phyloP scores from a whole-genome alignment of 2,113 vertebrate species.

The Lagopus leucura region DNA sequence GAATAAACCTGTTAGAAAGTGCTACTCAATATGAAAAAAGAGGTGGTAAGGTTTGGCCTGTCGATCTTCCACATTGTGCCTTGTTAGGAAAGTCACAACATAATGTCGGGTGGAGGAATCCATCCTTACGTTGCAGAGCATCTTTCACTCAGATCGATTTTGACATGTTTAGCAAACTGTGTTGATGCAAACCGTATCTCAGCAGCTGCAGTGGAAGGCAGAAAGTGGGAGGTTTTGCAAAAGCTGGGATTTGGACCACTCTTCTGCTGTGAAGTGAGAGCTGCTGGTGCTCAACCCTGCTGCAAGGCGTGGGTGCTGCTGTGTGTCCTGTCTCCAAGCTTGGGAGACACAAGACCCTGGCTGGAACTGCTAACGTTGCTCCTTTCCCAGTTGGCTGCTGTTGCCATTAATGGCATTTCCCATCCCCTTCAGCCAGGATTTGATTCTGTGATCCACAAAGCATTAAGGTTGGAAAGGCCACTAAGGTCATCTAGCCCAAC shows the following conservation, averaged over 20 bases:
- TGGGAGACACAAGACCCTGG: background rate
- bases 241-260: background rate
- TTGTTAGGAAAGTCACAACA: background rate
- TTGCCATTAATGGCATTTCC: background rate
- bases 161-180: background rate
- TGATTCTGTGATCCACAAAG: too few relatives aligned
- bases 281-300: background rate
- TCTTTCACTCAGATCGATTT: rapidly evolving
- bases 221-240: background rate
- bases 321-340: rapidly evolving
- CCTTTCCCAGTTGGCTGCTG: background rate
- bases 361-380: background rate
- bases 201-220: background rate
- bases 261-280: background rate
- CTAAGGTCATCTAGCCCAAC: too few relatives aligned
- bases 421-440: rapidly evolving
- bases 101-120: background rate
- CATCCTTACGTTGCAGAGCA: rapidly evolving
- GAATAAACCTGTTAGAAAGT: background rate
- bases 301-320: background rate
- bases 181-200: rapidly evolving
- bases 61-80: background rate
- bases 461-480: too few relatives aligned
- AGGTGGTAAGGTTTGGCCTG: background rate
- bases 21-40: background rate